phyloP scores from a whole-genome alignment of 2,888 invertebrate genomes.

The Abscondita cerata region DNA sequence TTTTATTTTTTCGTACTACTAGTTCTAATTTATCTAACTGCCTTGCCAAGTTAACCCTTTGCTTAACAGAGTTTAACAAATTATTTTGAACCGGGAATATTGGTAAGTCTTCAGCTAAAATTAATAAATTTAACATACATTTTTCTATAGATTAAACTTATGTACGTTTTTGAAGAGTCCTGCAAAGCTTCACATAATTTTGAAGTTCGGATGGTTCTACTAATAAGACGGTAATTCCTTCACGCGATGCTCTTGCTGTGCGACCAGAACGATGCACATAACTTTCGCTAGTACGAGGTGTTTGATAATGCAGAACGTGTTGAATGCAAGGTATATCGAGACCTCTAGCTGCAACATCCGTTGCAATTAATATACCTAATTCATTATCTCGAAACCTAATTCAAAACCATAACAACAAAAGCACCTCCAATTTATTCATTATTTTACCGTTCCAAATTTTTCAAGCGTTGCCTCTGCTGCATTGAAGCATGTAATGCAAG shows the following conservation, averaged over 20 bases:
- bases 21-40: slow-evolving; percentile 81
- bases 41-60: slow-evolving; percentile 77
- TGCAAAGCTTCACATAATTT: slow-evolving; percentile 80
- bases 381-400: slow-evolving; percentile 74
- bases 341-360: slow-evolving; percentile 97
- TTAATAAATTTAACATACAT: slow-evolving; percentile 16
- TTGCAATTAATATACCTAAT: slow-evolving; percentile 83
- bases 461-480: slow-evolving; percentile 92
- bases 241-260: slow-evolving; percentile 88
- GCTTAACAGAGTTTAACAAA: slow-evolving; percentile 69
- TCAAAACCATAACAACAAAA: background rate
- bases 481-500: slow-evolving; percentile 86
- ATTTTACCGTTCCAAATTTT: slow-evolving; percentile 83
- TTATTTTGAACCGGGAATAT: slow-evolving; percentile 78
- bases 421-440: background rate
- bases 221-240: slow-evolving; percentile 90
- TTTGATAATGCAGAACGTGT: slow-evolving; percentile 96
- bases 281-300: slow-evolving; percentile 93
- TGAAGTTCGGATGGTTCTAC: slow-evolving; percentile 88
- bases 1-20: slow-evolving; percentile 66
- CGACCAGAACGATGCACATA: slow-evolving; percentile 97
- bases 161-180: slow-evolving; percentile 84
- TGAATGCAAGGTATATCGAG: slow-evolving; percentile 93
- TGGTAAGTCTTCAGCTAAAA: slow-evolving; percentile 79
- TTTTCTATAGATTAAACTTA: slow-evolving; percentile 27